Conservation (phyloP, 2,888 invertebrate species). For the Mellilla xanthometata region DNA sequence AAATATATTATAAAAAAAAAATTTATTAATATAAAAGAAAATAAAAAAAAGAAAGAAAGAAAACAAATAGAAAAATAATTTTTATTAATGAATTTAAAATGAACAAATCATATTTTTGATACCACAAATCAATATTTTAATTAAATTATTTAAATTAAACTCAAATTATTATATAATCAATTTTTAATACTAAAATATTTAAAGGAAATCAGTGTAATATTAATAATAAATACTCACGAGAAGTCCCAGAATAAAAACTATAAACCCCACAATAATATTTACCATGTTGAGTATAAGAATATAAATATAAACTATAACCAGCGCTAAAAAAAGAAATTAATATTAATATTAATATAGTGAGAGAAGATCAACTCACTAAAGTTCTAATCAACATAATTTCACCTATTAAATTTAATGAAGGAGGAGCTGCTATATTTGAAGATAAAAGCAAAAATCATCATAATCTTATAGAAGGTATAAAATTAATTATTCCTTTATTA, state of each 20-base stretch:
- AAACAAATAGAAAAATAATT: conserved; percentile 75
- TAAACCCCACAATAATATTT: conserved; percentile 72
- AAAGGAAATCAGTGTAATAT: conserved; percentile 85
- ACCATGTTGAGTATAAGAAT: conserved; percentile 84
- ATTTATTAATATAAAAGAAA: conserved; percentile 66
- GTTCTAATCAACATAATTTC: conserved; percentile 86
- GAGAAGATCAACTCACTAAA: conserved; percentile 74
- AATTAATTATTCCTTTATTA: conserved; percentile 84
- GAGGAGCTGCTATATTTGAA: conserved; percentile 86
- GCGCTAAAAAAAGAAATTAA: conserved; percentile 85
- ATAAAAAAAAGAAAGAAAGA: conserved; percentile 75
- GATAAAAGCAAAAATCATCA: conserved; percentile 86
- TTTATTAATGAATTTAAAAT: conserved; percentile 74
- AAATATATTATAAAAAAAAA: conserved; percentile 67
- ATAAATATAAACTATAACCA: conserved; percentile 85
- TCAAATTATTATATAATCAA: conserved; percentile 75
- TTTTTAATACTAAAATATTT: conserved; percentile 83
- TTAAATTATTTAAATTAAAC: conserved; percentile 85
- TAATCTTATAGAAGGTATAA: conserved; percentile 81
- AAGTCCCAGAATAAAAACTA: conserved; percentile 70
- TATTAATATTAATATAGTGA: conserved; percentile 77
- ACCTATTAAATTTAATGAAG: conserved; percentile 85
- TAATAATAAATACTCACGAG: conserved; percentile 84
- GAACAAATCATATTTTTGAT: conserved; percentile 78
- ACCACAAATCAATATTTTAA: conserved; percentile 86